phyloP scores from a whole-genome alignment of 2,888 invertebrate genomes.

The Clepsis dumicolana region DNA sequence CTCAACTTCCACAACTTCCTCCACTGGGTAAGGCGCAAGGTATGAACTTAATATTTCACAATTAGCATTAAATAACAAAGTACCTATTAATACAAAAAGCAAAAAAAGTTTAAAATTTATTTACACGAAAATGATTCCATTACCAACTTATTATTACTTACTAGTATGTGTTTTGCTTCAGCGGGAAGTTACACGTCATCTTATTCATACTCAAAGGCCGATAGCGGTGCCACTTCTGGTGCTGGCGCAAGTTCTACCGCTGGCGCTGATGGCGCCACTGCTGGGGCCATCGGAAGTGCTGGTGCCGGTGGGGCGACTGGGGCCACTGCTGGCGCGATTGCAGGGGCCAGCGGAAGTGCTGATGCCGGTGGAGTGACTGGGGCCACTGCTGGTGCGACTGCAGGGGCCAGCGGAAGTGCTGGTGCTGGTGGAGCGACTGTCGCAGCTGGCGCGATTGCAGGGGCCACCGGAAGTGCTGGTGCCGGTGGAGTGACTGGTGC shows the following conservation, averaged over 20 bases:
- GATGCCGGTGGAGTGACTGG: not conserved
- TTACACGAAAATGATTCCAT: no score
- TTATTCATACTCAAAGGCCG: not conserved
- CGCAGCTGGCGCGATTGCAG: not conserved
- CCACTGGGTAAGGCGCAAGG: not conserved
- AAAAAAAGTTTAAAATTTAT: no score
- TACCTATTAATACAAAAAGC: no score
- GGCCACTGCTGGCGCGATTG: not conserved
- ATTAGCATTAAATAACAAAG: no score
- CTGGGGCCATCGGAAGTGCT: slow-evolving; percentile 6
- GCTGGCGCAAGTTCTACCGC: not conserved
- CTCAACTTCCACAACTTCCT: not conserved
- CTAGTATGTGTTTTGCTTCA: not conserved
- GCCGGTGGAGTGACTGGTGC: not conserved
- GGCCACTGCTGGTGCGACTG: not conserved
- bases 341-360: not conserved
- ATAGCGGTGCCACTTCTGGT: not conserved
- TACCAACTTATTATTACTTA: not conserved
- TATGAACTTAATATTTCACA: no score
- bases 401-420: not conserved
- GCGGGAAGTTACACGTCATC: not conserved
- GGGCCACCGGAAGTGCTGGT: no score
- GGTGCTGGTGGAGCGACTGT: not conserved
- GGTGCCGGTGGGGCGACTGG: slow-evolving; percentile 4
- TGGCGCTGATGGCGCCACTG: not conserved